Percentiles rank a stretch among this genome's conserved stretches.
Evolutionary conservation across 2,888 invertebrate genomes (phyloP).

Genomic region (Cheilosia urbana): DNA sequence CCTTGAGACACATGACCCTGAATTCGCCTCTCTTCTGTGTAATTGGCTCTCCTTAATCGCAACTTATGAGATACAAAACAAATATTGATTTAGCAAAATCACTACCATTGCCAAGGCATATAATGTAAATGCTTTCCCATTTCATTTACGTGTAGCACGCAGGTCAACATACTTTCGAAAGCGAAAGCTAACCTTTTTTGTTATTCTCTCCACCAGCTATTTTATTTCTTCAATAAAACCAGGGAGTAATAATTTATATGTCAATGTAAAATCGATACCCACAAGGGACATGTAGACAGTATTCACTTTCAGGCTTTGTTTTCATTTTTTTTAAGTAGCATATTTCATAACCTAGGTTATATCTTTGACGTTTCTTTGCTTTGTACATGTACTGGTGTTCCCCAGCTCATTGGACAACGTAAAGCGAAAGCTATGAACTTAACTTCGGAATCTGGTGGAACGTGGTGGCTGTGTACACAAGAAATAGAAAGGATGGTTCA

Average conservation of each 20-base stretch:
- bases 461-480: slow-evolving; percentile 38
- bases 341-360: slow-evolving; percentile 48
- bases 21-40: background rate
- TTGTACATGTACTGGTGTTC: too few species aligned
- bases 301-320: slow-evolving; percentile 9
- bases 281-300: slow-evolving; percentile 28
- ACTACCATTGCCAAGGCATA: background rate
- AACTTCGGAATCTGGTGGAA: slow-evolving; percentile 44
- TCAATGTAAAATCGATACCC: slow-evolving; percentile 50
- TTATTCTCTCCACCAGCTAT: background rate
- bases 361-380: slow-evolving; percentile 6
- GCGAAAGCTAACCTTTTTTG: slow-evolving; percentile 23
- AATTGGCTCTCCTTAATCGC: background rate
- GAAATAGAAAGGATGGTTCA: background rate
- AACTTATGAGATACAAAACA: background rate
- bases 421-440: slow-evolving; percentile 19
- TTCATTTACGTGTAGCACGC: slow-evolving; percentile 6
- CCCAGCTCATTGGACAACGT: background rate
- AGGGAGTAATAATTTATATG: slow-evolving; percentile 26
- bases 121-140: background rate
- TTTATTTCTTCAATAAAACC: slow-evolving; percentile 6
- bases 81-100: slow-evolving; percentile 30
- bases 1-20: too few species aligned
- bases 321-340: background rate
- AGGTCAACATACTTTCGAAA: slow-evolving; percentile 36